Conservation (phyloP, 2,113 vertebrate genomes). For the Chaenogobius annularis region DNA sequence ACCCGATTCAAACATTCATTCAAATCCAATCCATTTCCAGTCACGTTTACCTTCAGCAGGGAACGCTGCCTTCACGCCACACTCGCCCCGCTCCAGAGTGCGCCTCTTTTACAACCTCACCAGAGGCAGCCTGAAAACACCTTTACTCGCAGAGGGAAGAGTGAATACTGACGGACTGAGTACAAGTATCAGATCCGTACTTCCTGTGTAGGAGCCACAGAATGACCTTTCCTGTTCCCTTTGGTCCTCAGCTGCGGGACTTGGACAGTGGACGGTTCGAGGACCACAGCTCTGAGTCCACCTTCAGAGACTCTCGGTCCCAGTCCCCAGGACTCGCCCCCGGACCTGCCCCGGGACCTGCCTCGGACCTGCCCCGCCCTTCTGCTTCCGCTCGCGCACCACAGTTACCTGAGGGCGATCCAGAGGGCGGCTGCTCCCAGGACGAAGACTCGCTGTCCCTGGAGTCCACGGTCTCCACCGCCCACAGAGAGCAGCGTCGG, state of each 20-base stretch:
- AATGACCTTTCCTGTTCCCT: neutral
- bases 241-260: constrained; percentile 80
- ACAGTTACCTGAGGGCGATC: constrained; percentile 99
- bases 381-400: constrained; percentile 97
- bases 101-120: too few species aligned
- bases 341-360: constrained; percentile 56
- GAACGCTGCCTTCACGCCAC: too few species aligned
- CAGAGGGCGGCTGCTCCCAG: constrained; percentile 97
- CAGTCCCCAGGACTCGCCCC: constrained; percentile 83
- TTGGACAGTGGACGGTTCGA: constrained; percentile 89
- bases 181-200: too few species aligned
- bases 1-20: too few species aligned
- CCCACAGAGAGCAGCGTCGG: constrained; percentile 85
- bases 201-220: too few species aligned
- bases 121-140: too few species aligned
- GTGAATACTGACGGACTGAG: too few species aligned
- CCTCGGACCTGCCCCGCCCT: constrained; percentile 84
- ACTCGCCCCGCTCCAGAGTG: too few species aligned
- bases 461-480: constrained; percentile 91
- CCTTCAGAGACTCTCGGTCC: constrained; percentile 85
- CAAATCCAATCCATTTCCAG: too few species aligned
- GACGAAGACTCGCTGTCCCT: constrained; percentile 92
- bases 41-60: too few species aligned
- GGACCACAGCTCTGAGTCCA: constrained; percentile 84
- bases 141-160: too few species aligned